Conservation (phyloP, 2,113 vertebrate genomes). For the Odocoileus virginianus region DNA sequence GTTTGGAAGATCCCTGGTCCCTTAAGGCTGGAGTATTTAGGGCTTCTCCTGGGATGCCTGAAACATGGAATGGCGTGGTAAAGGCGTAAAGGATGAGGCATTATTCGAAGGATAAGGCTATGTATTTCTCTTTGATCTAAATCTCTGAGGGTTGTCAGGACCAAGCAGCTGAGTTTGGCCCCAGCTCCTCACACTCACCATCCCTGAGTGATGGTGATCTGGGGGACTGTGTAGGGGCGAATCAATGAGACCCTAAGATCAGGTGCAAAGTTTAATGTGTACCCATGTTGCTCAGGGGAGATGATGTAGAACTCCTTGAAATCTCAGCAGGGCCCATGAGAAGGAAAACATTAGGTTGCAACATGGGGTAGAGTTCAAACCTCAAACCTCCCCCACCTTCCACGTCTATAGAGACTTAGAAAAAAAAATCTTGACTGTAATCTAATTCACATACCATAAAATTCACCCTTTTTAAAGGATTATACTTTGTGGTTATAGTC, state of each 20-base stretch:
- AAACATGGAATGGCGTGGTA: slow-evolving; percentile 21
- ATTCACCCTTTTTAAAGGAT: background rate
- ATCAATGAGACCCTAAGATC: background rate
- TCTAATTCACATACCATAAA: background rate
- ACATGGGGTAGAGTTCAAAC: background rate
- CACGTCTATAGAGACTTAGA: background rate
- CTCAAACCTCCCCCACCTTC: background rate
- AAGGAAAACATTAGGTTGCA: background rate
- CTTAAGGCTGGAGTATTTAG: slow-evolving; percentile 43
- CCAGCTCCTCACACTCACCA: rapidly evolving
- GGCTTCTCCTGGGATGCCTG: slow-evolving; percentile 75
- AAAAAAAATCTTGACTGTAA: background rate
- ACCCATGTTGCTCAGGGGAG: background rate
- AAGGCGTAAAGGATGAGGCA: rapidly evolving
- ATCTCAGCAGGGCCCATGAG: background rate
- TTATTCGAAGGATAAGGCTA: background rate
- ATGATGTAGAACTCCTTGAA: background rate
- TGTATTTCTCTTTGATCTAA: background rate
- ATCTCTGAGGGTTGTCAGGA: background rate
- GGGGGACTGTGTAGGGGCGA: background rate
- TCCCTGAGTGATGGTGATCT: background rate
- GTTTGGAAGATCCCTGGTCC: slow-evolving; percentile 59
- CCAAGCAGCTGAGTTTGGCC: too few species aligned
- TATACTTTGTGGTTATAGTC: background rate
- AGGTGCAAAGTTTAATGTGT: background rate